phyloP scores from a whole-genome alignment of 2,113 vertebrate genomes.

The Calyptommatus sinebrachiatus region DNA sequence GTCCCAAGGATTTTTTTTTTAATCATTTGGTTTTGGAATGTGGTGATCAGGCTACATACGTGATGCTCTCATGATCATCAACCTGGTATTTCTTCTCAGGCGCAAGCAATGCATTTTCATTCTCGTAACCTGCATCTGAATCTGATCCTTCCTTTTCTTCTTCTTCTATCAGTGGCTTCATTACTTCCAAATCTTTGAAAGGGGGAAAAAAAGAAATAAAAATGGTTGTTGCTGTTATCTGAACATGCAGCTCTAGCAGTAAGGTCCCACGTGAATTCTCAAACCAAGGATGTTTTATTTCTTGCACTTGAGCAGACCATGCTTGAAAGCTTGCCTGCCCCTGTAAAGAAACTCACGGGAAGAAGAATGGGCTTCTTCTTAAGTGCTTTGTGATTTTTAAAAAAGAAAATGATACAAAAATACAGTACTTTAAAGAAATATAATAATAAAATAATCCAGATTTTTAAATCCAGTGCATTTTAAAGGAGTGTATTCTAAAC shows the following conservation, averaged over 20 bases:
- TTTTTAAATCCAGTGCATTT: too few relatives aligned
- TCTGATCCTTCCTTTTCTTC: conserved; percentile 34
- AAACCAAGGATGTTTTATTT: too few relatives aligned
- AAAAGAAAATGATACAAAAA: too few relatives aligned
- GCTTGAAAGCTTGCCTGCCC: too few relatives aligned
- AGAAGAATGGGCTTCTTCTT: too few relatives aligned
- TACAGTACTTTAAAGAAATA: too few relatives aligned
- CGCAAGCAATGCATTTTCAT: conserved; percentile 58
- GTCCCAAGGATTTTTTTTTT: not conserved
- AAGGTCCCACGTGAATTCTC: not conserved
- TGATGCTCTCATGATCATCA: conserved; percentile 64
- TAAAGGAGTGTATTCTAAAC: too few relatives aligned
- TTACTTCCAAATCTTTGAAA: conserved; percentile 76
- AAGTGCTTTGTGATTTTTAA: too few relatives aligned
- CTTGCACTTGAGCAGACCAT: too few relatives aligned
- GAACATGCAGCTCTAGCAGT: not conserved
- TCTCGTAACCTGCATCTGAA: conserved; percentile 69
- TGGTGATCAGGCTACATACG: conserved; percentile 58
- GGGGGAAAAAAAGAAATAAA: not conserved
- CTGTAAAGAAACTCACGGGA: too few relatives aligned
- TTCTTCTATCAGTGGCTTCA: conserved; percentile 77
- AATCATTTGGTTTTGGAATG: not conserved
- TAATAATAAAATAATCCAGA: too few relatives aligned
- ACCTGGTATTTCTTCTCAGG: conserved; percentile 70
- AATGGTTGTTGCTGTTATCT: not conserved